Evolutionary conservation across 2,113 vertebrate genomes (phyloP), one percentile per base, ranked within the genome.

Genomic region (Paracanthobrama guichenoti): DNA sequence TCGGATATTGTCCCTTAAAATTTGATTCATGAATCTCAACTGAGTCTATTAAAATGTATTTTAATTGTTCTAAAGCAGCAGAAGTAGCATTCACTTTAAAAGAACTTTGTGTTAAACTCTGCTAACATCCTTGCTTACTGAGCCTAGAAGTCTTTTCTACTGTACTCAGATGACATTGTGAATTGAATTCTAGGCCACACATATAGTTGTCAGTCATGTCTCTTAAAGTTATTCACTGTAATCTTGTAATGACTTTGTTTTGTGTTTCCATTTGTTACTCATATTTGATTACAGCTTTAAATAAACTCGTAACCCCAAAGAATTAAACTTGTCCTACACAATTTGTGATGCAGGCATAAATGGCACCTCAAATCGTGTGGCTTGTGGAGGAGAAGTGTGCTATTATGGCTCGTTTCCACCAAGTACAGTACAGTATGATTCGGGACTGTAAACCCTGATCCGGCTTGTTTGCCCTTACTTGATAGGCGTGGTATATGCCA

Each of bases 111-210:
- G 20, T 72, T 44, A 46, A 44, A 22, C 22, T 72, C 42, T 24
- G 69, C 69, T 46, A 24, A 44, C 35, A 72, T 13, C 42, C 22
- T 20, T 46, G 0, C 69, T 24, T 44, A 14, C 12, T 44, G 31
- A 20, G n/a, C 16, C 31, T 2, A 28, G 16, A 46, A 18, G 42
- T 26, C n/a, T 48, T 46, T 83, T 83, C 13, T 81, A 35, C 28
- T 26, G 8, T 14, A 24, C n/a, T 57, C 42, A 3, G 35, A 62
- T n/a, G 55, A 31, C 69, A 31, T 67, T 64, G 24, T 42, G 26
- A 22, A 44, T 0, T 26, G 0, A 73, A 60, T 73, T 82, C 20
- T 72, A 26, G 22, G 67, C 80, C 80, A 82, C 80, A 60, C 22
- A 22, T 57, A 10, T 18, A 72, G 72, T 28, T 55, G 6, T 55